Conservation (phyloP, 2,113 vertebrate genomes). For the Microtus ochrogaster region DNA sequence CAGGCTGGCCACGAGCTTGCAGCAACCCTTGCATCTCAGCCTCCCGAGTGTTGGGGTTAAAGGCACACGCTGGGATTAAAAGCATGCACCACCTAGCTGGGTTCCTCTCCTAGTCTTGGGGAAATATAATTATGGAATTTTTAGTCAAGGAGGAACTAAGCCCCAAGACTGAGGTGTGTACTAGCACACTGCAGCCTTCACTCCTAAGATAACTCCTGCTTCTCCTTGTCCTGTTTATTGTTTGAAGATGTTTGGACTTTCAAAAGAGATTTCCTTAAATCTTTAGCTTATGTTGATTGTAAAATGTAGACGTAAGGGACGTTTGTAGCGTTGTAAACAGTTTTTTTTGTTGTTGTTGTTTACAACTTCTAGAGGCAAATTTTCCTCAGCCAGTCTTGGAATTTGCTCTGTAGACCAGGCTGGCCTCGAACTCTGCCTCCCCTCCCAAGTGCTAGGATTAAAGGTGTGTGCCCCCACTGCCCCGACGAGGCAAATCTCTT, state of each 20-base stretch:
- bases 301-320: neutral
- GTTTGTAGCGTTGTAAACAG: neutral
- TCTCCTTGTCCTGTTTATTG: neutral
- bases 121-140: conserved; percentile 45
- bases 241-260: neutral
- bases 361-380: neutral
- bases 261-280: neutral
- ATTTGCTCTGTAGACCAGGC: no score
- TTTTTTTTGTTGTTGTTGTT: neutral
- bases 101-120: neutral
- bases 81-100: neutral
- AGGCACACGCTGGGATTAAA: neutral
- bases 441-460: no score
- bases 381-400: no score
- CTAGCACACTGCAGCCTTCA: neutral
- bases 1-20: neutral
- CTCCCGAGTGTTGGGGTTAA: neutral
- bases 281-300: neutral
- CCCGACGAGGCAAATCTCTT: neutral
- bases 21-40: neutral
- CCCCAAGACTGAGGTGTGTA: neutral
- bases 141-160: conserved; percentile 3
- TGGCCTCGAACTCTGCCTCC: no score
- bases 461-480: no score
- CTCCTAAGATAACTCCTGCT: neutral